phyloP scores from a whole-genome alignment of 2,113 vertebrate genomes.

The Cololabis saira region DNA sequence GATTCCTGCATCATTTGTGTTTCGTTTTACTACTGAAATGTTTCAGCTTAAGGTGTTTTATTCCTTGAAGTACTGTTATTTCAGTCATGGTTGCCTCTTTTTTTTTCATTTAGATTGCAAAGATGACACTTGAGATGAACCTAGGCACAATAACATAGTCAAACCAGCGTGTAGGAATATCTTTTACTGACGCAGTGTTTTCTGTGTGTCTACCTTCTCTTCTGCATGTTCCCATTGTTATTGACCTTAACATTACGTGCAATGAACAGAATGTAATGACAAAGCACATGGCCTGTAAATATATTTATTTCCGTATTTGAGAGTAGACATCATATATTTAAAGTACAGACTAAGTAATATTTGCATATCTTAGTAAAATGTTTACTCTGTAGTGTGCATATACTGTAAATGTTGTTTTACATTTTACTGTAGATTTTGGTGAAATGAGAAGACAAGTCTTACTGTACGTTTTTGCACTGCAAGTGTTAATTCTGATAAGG shows the following conservation, averaged over 20 bases:
- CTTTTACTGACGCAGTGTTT: background rate
- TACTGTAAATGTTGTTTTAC: conserved; percentile 66
- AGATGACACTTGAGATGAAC: conserved; percentile 10
- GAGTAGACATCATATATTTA: conserved; percentile 40
- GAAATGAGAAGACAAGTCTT: conserved; percentile 52
- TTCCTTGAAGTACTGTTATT: conserved; percentile 14
- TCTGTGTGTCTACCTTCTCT: conserved; percentile 1
- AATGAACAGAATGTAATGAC: conserved; percentile 60
- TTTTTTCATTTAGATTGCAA: conserved; percentile 4
- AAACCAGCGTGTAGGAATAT: conserved; percentile 18
- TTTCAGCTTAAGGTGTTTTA: conserved; percentile 10
- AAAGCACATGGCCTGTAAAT: conserved; percentile 57
- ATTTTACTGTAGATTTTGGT: conserved; percentile 56
- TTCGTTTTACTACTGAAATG: background rate
- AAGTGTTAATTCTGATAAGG: conserved; percentile 36
- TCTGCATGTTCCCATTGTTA: conserved; percentile 36
- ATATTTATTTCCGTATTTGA: conserved; percentile 53
- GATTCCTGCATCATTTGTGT: background rate
- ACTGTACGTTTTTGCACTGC: conserved; percentile 55
- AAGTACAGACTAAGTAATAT: conserved; percentile 55
- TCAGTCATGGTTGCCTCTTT: background rate
- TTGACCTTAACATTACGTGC: conserved; percentile 29
- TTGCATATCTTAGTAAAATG: conserved; percentile 48
- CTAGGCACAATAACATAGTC: conserved; percentile 30
- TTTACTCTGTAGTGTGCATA: conserved; percentile 56